These are phyloP conservation scores for Holocentrus rufus DNA, from an alignment of 2,797 vertebrate species.

Conservation along the genomic window DNA sequence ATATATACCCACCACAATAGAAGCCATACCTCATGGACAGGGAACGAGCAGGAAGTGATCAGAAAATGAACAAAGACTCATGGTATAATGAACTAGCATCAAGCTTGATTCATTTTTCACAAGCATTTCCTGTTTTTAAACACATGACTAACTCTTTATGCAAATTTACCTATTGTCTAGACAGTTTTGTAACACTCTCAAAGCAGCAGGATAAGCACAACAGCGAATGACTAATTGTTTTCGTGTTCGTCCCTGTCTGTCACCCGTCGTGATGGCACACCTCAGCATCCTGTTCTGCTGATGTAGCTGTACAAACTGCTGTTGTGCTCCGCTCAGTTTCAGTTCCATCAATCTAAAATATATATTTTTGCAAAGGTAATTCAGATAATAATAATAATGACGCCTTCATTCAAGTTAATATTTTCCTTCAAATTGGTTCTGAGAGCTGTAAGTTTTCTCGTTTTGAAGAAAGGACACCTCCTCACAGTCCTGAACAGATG, in stretches of 20 bases:
- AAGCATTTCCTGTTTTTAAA: not conserved
- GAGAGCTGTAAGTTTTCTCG: too few relatives aligned
- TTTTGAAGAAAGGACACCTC: too few relatives aligned
- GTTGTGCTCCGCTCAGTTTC: not conserved
- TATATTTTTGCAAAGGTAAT: not conserved
- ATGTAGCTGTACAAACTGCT: not conserved
- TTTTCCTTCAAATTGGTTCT: too few relatives aligned
- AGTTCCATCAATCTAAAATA: not conserved
- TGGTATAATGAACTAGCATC: not conserved
- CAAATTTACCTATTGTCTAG: not conserved
- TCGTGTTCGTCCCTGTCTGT: not conserved
- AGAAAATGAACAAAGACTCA: too few relatives aligned
- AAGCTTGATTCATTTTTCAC: not conserved
- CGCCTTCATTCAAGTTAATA: not conserved
- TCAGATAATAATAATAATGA: constrained; percentile 1
- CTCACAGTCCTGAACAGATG: too few relatives aligned
- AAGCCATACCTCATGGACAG: too few relatives aligned
- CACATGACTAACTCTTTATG: not conserved
- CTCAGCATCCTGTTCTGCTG: not conserved
- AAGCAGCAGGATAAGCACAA: not conserved
- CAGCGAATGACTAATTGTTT: not conserved
- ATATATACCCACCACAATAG: too few relatives aligned
- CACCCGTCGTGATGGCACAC: not conserved
- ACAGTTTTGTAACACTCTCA: not conserved
- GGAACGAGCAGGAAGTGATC: too few relatives aligned